Conservation (phyloP, 2,113 vertebrate species). For the Lichenostomus cassidix region DNA sequence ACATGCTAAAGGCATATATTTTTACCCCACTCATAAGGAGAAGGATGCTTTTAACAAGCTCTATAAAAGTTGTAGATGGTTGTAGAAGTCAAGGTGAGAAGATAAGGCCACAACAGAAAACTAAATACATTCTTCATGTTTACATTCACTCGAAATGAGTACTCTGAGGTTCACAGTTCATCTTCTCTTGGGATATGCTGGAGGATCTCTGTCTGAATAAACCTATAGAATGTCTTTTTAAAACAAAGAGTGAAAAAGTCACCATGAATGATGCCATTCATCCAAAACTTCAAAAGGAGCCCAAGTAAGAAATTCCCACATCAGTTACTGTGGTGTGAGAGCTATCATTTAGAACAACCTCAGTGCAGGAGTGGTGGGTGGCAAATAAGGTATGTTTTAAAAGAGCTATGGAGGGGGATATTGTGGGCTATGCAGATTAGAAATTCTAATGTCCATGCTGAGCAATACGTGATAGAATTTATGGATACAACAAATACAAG, state of each 20-base stretch:
- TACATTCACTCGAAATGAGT: neutral
- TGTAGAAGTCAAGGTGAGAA: neutral
- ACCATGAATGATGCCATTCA: neutral
- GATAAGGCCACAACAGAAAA: neutral
- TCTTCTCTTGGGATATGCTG: neutral
- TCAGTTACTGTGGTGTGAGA: neutral
- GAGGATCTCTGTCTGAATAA: neutral
- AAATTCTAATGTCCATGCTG: neutral
- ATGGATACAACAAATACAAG: neutral
- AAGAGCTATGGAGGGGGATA: neutral
- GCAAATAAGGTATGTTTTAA: neutral
- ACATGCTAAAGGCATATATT: neutral
- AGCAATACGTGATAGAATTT: neutral
- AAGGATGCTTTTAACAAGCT: neutral
- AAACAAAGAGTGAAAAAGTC: neutral
- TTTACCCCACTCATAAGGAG: neutral
- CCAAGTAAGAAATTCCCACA: neutral
- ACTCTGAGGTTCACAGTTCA: neutral
- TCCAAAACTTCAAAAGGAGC: neutral
- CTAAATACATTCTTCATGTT: neutral
- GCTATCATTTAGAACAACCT: neutral
- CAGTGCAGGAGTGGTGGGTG: neutral
- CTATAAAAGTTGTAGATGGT: neutral
- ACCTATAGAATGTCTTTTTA: neutral
- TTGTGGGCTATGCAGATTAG: neutral